phyloP scores from a whole-genome alignment of 53 echinoderm and acorn worm species.

The Mesocentrotus franciscanus region DNA sequence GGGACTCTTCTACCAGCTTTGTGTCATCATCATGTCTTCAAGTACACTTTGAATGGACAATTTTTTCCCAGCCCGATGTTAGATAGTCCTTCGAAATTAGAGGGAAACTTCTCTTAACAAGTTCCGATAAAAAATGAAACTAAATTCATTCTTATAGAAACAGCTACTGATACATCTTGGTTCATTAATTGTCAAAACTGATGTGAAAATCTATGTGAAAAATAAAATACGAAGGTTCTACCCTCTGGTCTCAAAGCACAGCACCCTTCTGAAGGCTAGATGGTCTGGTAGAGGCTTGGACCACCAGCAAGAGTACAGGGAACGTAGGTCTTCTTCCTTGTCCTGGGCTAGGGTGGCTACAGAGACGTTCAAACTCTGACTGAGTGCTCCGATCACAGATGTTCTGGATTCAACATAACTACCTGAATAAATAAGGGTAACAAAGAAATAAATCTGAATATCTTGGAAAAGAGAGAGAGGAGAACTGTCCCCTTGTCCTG shows the following conservation, averaged over 20 bases:
- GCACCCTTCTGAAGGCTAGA: constrained; percentile 74
- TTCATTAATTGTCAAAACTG: too few relatives aligned
- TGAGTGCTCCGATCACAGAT: constrained; percentile 84
- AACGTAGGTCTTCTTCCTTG: constrained; percentile 87
- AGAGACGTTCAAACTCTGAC: constrained; percentile 66
- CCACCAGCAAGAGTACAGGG: constrained; percentile 88
- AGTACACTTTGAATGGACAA: too few relatives aligned
- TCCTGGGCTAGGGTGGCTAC: constrained; percentile 73
- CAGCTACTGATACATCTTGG: too few relatives aligned
- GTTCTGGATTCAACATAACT: constrained; percentile 73
- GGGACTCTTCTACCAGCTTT: too few relatives aligned
- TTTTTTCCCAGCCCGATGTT: too few relatives aligned
- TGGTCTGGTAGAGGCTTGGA: constrained; percentile 74
- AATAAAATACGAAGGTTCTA: not conserved
- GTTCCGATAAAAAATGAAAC: too few relatives aligned
- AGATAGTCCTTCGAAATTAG: too few relatives aligned
- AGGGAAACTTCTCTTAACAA: too few relatives aligned
- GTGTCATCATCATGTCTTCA: too few relatives aligned
- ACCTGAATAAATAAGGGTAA: constrained; percentile 51
- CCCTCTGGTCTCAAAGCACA: constrained; percentile 88
- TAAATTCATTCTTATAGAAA: too few relatives aligned
- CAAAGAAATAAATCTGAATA: not conserved
- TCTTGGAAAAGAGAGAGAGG: too few relatives aligned
- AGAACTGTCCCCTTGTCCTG: constrained; percentile 83
- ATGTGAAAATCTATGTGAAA: too few relatives aligned